phyloP scores from a whole-genome alignment of 2,113 vertebrate genomes.

The Zonotrichia leucophrys region DNA sequence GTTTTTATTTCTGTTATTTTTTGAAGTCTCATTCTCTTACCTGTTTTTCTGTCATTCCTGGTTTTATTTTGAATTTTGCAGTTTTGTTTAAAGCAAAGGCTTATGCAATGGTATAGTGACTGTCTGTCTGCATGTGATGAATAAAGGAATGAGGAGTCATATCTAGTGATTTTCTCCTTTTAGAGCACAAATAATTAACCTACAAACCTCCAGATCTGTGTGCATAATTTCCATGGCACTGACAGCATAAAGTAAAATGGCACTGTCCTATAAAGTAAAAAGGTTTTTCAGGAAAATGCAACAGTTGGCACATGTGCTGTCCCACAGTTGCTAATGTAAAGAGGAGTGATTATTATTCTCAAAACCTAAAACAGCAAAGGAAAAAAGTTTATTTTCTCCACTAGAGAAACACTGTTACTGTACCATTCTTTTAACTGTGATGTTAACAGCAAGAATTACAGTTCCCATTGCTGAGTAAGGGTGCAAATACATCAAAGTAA shows the following conservation, averaged over 20 bases:
- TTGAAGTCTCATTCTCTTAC: background rate
- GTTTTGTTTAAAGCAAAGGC: background rate
- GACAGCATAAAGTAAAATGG: background rate
- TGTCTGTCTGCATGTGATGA: background rate
- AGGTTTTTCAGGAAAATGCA: background rate
- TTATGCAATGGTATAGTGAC: background rate
- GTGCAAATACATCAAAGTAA: background rate
- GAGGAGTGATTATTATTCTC: background rate
- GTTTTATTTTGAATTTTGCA: background rate
- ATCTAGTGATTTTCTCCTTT: background rate
- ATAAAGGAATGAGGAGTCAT: background rate
- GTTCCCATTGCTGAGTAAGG: background rate
- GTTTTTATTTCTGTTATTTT: background rate
- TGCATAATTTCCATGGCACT: background rate
- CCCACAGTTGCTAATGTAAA: background rate
- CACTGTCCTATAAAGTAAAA: background rate
- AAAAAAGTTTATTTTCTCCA: background rate
- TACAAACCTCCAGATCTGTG: background rate
- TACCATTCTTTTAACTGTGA: background rate
- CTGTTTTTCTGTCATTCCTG: background rate
- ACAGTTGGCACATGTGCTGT: fast-evolving
- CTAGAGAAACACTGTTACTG: background rate
- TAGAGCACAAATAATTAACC: background rate
- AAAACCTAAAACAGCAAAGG: background rate
- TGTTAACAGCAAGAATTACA: background rate